Base-by-base conservation (phyloP, 1,140 invertebrate species). In the Lasaia peninsularis region DNA sequence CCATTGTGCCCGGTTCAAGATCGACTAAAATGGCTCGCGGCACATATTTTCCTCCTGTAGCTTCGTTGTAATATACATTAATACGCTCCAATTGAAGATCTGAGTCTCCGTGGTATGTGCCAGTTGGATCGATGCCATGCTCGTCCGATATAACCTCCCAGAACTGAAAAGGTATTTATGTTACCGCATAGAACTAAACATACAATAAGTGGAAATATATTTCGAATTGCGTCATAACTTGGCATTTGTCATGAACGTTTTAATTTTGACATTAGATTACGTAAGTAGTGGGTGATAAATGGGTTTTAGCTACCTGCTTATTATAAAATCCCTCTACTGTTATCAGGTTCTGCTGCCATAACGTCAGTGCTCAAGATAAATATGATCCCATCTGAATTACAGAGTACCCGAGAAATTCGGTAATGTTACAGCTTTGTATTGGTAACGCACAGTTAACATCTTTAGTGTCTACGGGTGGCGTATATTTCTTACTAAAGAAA, bases 11-110 rank as follows among this genome's bases (percentile, higher is more conserved):
- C 0, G 95, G 95, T 77, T 97, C 96, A 60, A 97, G 86, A 83
- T 98, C 97, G 4, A 98, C 94, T 12, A 98, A 89, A 54, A 98
- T 93, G 12, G 96, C 95, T 40, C 96, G 89, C 0, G 96, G 97
- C 12, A 98, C 97, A 87, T 97, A 98, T 89, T 96, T 97, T 6
- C 95, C 95, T 58, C 94, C 94, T 6, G 93, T 93, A 0, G 95
- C 96, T 82, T 97, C 96, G 88, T 97, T 97, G 89, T 96, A 98
- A 85, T 97, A 98, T 2, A 98, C 96, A 84, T 97, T 97, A 69
- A 98, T 97, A 67, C 96, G 91, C 80, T 98, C 96, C 60, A 98
- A 79, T 77, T 98, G 96, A 48, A 97, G 91, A 75, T 96, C 95
- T 51, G 95, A 94, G 77, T 97, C 95, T 6, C 96, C 96, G 67